A percentile compares a stretch with the other conserved stretches of the same genome.
These are phyloP conservation scores for Onychostoma macrolepis DNA, from an alignment of 2,113 vertebrate genomes.

Conservation along the genomic window DNA sequence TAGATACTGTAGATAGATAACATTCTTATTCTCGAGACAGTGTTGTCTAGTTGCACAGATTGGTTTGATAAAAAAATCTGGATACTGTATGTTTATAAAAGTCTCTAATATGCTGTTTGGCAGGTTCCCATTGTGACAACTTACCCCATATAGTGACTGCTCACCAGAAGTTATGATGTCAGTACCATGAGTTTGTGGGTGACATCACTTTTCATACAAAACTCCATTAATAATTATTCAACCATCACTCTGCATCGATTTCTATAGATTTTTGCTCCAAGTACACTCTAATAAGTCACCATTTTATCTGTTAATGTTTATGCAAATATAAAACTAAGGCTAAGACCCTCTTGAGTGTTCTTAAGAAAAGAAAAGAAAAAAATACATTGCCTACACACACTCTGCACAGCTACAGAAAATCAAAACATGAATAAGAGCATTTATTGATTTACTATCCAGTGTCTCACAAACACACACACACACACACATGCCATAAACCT, in stretches of 20 bases:
- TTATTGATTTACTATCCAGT: constrained; percentile 35
- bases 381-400: background rate
- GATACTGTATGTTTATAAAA: background rate
- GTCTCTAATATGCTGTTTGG: background rate
- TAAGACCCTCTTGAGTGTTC: constrained; percentile 36
- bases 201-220: constrained; percentile 24
- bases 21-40: too few relatives aligned
- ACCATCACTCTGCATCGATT: constrained; percentile 38
- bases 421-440: constrained; percentile 33
- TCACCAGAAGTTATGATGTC: background rate
- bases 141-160: background rate
- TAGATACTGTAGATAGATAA: too few relatives aligned
- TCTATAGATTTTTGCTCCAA: constrained; percentile 48
- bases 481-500: constrained; percentile 3
- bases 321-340: constrained; percentile 46
- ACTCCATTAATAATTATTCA: constrained; percentile 55
- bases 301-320: constrained; percentile 50
- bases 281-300: constrained; percentile 56
- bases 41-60: background rate
- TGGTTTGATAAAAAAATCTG: background rate
- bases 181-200: background rate
- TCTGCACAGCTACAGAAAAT: constrained; percentile 3
- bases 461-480: constrained; percentile 24
- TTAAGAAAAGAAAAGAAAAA: background rate
- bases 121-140: background rate